Base-by-base conservation (phyloP, 2,797 vertebrate species). In the Ceryle rudis region DNA sequence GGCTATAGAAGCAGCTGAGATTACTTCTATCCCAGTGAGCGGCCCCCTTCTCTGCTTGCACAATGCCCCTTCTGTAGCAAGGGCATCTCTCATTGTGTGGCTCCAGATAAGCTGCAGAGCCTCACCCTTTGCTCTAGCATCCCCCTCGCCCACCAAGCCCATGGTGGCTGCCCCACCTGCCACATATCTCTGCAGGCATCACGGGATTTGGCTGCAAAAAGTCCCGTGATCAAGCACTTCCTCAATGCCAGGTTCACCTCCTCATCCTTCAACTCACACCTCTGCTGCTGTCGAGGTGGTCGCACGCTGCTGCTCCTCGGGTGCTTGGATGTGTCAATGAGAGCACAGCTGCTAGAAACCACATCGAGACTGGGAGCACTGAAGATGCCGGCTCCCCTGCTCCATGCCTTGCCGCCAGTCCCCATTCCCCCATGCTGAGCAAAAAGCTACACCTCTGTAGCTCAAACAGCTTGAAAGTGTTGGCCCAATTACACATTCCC, bases 391-490 rank as follows among this genome's bases (percentile, higher is more conserved):
- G 26, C 20, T 67, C 67, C 66, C 15, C 52, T 2, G 1, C 42
- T 69, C 33, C 2, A 1, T 1, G 1, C 31, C 33, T 13, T 0
- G 7, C 18, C 3, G 1, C 20, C 1, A 0, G 19, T 72, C 26
- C 19, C 29, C 17, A 6, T 26, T 20, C 31, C 28, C 46, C 42
- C 0, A 0, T 39, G 20, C 41, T 0, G 1, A 72, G 31, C 1
- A 3, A 71, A 57, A 47, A 33, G 3, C 42, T 55, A 22, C 35
- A 29, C 8, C 12, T 92, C 77, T 44, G 35, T 23, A 49, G 8
- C 31, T 67, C 60, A 17, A 62, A 47, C 0, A 0, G 13, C 44
- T 61, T 52, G n/a, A 47, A 21, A 10, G 13, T 26, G 13, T 35
- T 58, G 72, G 8, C 28, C 29, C 60, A 62, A 0, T 31, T 54